These are phyloP conservation scores for Triplophysa dalaica DNA, from an alignment of 2,113 vertebrate species.

Conservation along the genomic window DNA sequence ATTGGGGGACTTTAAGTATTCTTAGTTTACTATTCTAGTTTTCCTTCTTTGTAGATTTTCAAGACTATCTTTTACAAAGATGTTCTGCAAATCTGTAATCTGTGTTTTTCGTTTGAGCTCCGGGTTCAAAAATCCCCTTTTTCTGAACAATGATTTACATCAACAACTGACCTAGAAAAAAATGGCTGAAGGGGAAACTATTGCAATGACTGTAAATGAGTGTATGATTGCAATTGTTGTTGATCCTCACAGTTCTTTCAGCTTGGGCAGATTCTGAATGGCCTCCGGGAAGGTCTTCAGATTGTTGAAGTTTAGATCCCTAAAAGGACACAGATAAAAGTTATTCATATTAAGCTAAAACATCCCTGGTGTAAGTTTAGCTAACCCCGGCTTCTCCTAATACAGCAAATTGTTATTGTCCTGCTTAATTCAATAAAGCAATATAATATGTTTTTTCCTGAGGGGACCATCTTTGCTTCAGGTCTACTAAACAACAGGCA, in stretches of 20 bases:
- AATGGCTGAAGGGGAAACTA: constrained; percentile 13
- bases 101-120: neutral
- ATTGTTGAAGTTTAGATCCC: constrained; percentile 97
- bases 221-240: constrained; percentile 13
- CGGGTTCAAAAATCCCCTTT: neutral
- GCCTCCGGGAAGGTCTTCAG: constrained; percentile 90
- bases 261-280: constrained; percentile 87
- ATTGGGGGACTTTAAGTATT: neutral
- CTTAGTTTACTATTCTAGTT: neutral
- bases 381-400: neutral
- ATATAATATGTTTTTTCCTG: neutral
- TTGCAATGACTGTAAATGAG: neutral
- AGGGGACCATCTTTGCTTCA: neutral
- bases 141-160: neutral
- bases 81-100: neutral
- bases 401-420: neutral
- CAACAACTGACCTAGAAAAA: constrained; percentile 7
- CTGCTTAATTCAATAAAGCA: neutral
- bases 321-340: constrained; percentile 58
- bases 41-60: neutral
- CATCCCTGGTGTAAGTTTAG: neutral
- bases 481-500: neutral
- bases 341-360: neutral
- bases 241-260: constrained; percentile 95
- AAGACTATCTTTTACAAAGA: neutral